Percentiles rank a stretch among this genome's conserved stretches.
These are phyloP conservation scores for Varanus komodoensis DNA, from an alignment of 2,113 vertebrate species.

Conservation along the genomic window DNA sequence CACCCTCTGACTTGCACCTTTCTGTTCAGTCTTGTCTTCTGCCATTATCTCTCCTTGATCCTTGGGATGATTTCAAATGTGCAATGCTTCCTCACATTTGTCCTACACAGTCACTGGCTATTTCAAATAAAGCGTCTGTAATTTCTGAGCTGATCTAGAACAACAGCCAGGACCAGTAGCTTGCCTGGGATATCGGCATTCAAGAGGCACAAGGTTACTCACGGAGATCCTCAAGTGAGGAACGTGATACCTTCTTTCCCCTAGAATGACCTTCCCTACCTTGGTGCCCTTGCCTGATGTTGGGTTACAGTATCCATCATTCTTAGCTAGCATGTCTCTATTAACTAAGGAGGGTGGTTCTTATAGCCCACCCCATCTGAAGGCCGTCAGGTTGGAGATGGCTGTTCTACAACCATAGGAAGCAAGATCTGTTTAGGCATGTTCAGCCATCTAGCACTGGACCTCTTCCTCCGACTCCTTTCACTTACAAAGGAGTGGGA, in stretches of 20 bases:
- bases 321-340: no score
- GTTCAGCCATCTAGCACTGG: no score
- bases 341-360: no score
- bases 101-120: background rate
- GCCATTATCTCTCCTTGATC: background rate
- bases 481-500: background rate
- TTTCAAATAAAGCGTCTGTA: background rate
- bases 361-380: no score
- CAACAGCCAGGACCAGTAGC: background rate
- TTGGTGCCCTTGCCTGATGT: no score
- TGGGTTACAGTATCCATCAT: no score
- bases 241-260: no score
- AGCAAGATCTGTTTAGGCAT: background rate
- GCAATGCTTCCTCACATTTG: background rate
- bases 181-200: background rate
- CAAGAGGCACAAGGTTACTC: background rate
- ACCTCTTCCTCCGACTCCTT: background rate
- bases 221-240: background rate
- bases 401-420: background rate
- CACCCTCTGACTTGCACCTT: background rate
- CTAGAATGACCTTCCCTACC: no score
- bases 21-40: background rate
- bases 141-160: background rate
- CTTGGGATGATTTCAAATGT: background rate
- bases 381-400: no score